Evolutionary conservation across 2,888 invertebrate species (phyloP), one percentile per base, ranked within the genome.

Genomic region (Trachelus troglodyta): DNA sequence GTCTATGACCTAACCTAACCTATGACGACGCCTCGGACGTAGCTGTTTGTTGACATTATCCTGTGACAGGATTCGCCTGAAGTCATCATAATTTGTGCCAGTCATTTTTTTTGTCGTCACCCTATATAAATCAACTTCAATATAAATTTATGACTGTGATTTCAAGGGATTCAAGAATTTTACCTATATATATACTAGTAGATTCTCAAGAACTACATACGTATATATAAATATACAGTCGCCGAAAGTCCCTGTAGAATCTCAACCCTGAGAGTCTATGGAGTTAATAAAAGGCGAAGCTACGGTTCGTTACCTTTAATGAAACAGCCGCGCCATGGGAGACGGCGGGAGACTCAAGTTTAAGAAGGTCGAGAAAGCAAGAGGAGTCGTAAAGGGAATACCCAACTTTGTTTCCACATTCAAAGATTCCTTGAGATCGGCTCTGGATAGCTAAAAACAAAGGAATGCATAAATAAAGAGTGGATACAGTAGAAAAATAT

Each of bases 291-390:
- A 83, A 77, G 80, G 68, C 75, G 79, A 82, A 81, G 79, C 74
- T 81, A 81, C 81, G 83, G 78, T 84, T 84, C 81, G 84, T 82
- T 84, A 82, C 80, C 75, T 82, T 81, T 83, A 83, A 85, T 84
- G 80, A 85, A 82, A 83, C 80, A 56, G 56, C 56, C 56, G 56
- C 56, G 56, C 56, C 56, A 56, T 23, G 56, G 56, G 56, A 56
- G 56, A 56, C 56, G 56, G 9, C 56, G 23, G 15, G 23, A 56
- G 56, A 56, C 56, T 23, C 23, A 23, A 56, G 23, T 56, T 56
- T 56, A 56, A 56, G 56, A 56, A 23, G 56, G 23, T 56, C 56
- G 23, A 56, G 56, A 56, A 56, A 56, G 56, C 23, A 56, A 23
- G 56, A 56, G 23, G 23, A 56, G 81, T 81, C 79, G 79, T 79